These are phyloP conservation scores for Paralvinella palmiformis DNA, from an alignment of 1,140 invertebrate genomes.

Conservation along the genomic window DNA sequence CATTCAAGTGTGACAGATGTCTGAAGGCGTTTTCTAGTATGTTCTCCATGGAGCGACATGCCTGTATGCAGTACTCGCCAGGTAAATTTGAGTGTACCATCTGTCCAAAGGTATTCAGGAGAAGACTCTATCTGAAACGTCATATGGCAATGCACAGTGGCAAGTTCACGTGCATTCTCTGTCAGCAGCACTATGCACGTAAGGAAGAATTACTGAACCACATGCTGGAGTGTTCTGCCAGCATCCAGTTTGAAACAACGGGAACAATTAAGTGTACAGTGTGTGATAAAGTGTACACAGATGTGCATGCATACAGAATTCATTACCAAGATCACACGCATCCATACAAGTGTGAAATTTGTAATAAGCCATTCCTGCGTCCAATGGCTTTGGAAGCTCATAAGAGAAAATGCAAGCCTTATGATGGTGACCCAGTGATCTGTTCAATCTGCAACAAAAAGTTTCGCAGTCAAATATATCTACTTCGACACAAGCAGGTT, in stretches of 20 bases:
- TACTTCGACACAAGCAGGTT: constrained; percentile 27
- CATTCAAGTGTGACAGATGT: constrained; percentile 35
- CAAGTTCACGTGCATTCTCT: not conserved
- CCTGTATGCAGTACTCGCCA: not conserved
- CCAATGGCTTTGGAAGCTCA: constrained; percentile 3
- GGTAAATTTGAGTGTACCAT: not conserved
- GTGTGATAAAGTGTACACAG: constrained; percentile 31
- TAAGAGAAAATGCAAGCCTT: not conserved
- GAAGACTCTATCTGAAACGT: not conserved
- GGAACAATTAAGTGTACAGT: constrained; percentile 25
- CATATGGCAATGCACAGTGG: not conserved
- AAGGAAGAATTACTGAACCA: constrained; percentile 8
- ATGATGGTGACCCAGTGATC: not conserved
- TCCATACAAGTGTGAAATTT: constrained; percentile 45
- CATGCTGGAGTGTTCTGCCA: not conserved
- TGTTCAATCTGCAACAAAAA: constrained; percentile 23
- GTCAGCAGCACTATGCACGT: not conserved
- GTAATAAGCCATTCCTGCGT: constrained; percentile 29
- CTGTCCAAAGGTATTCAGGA: not conserved
- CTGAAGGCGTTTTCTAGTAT: constrained; percentile 27
- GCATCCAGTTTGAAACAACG: constrained; percentile 18
- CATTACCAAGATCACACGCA: constrained; percentile 49
- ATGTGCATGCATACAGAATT: constrained; percentile 33
- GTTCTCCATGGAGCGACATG: not conserved
- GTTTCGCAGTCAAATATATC: constrained; percentile 26